phyloP scores from a whole-genome alignment of 2,888 invertebrate species.

The Pecten maximus region DNA sequence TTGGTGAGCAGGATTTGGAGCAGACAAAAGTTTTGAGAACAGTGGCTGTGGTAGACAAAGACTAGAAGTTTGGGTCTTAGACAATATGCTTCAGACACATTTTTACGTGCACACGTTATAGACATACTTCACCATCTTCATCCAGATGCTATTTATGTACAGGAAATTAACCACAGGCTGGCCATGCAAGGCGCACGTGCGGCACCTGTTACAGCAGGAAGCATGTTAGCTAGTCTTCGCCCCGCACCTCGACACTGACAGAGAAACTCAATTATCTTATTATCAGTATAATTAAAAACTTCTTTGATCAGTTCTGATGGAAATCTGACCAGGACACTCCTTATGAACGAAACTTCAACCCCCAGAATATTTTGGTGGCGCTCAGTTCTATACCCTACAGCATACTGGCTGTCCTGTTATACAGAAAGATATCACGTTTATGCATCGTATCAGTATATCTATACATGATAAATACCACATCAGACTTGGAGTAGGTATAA shows the following conservation, averaged over 20 bases:
- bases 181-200: background rate
- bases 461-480: too few relatives aligned
- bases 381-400: too few relatives aligned
- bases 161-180: slow-evolving; percentile 1
- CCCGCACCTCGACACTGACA: background rate
- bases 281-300: background rate
- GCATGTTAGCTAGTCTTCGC: background rate
- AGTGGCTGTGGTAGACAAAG: background rate
- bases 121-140: background rate
- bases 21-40: too few relatives aligned
- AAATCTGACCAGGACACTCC: background rate
- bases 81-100: slow-evolving; percentile 1
- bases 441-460: too few relatives aligned
- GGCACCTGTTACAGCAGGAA: slow-evolving; percentile 6
- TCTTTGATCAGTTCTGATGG: background rate
- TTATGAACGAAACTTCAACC: background rate
- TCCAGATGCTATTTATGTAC: slow-evolving; percentile 32
- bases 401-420: too few relatives aligned
- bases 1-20: too few relatives aligned
- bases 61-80: background rate
- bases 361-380: too few relatives aligned
- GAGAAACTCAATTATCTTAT: background rate
- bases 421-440: too few relatives aligned
- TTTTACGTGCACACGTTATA: background rate
- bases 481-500: too few relatives aligned